Base-by-base conservation (phyloP, 2,888 invertebrate species). In the Phragmatobia fuliginosa region DNA sequence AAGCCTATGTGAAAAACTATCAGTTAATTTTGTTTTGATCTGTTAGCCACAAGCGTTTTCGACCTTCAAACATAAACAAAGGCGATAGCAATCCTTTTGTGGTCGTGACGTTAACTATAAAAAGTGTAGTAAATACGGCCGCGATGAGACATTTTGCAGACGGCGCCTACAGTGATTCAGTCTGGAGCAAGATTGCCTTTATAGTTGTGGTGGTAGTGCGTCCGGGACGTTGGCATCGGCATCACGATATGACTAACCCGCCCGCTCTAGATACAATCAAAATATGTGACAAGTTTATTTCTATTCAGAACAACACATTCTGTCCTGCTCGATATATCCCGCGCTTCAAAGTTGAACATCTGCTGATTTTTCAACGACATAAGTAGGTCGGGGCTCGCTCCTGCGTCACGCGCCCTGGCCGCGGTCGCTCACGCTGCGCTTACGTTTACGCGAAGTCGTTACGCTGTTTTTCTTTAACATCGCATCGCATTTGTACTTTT, bases 211-310 rank as follows among this genome's bases (percentile, higher is more conserved):
- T 89, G 90, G 86, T 88, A 84, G 87, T 84, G 87, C 88, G 87
- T 88, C 90, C 91, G 92, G 92, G 92, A 87, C 94, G 94, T 93
- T 95, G 95, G 95, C 95, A 94, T 92, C 94, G 89, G 86, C 89
- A 91, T 84, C 90, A 88, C 91, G 87, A 89, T 89, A 92, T 94
- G 95, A 95, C 94, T 94, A 94, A 94, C 94, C 90, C 87, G 89
- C 91, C 88, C 93, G 95, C 94, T 94, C 94, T 94, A 94, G 92
- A 94, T 94, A 94, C 94, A 94, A 94, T 94, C 95, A 94, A 94
- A 94, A 94, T 94, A 94, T 94, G 94, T 93, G 95, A 95, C 95
- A 94, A 93, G 93, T 94, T 94, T 95, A 95, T 95, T 95, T 95
- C 94, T 94, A 94, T 94, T 94, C 93, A 87, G 92, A 93, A 94